phyloP scores from a whole-genome alignment of 1,140 invertebrate genomes.

The Myzus persicae region DNA sequence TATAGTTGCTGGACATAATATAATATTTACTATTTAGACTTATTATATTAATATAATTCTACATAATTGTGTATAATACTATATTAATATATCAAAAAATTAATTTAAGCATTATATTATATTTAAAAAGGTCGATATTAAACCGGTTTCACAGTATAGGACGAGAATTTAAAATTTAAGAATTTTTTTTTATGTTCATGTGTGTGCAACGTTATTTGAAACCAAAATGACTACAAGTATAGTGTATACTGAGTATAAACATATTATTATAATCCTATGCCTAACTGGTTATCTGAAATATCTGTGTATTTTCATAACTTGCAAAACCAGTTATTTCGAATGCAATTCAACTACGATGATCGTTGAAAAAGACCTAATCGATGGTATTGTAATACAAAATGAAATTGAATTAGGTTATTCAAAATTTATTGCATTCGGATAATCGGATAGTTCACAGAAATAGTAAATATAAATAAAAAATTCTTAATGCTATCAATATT shows the following conservation, averaged over 20 bases:
- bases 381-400: neutral
- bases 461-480: neutral
- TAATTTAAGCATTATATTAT: neutral
- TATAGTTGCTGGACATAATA: neutral
- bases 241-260: neutral
- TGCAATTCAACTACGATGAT: neutral
- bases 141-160: neutral
- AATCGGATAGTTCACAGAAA: neutral
- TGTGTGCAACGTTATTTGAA: neutral
- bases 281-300: constrained; percentile 7
- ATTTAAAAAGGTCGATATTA: neutral
- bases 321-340: constrained; percentile 47
- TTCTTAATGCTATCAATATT: neutral
- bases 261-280: neutral
- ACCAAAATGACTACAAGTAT: neutral
- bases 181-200: neutral
- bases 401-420: neutral
- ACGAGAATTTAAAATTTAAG: neutral
- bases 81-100: neutral
- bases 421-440: neutral
- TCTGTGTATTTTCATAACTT: constrained; percentile 1
- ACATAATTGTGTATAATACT: neutral
- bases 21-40: neutral
- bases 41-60: neutral
- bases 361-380: neutral